Evolutionary conservation across 2,113 vertebrate species (phyloP).

Genomic region (Eidolon helvum): DNA sequence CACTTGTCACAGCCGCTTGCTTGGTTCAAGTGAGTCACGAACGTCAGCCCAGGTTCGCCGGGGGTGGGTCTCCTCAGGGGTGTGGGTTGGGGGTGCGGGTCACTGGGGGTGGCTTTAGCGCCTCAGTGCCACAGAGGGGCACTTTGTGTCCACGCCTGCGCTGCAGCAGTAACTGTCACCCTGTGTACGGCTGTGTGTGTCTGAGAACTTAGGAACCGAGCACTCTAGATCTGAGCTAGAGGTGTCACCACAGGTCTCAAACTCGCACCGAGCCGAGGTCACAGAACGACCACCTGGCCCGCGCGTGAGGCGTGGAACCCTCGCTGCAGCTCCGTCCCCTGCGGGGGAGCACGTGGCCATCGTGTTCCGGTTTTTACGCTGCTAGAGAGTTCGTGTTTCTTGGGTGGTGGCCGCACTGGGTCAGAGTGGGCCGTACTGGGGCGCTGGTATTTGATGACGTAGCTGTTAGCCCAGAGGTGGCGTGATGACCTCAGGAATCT

Average conservation of each 20-base stretch:
- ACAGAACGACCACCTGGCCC: background rate
- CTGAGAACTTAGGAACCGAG: background rate
- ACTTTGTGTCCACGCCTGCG: background rate
- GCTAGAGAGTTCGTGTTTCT: too few species aligned
- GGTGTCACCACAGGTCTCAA: background rate
- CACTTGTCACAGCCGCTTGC: background rate
- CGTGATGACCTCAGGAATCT: too few species aligned
- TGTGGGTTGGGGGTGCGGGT: background rate
- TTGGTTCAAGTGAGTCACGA: background rate
- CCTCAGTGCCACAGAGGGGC: fast-evolving
- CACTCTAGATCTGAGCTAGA: background rate
- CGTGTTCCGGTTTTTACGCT: too few species aligned
- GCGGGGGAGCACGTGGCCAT: background rate
- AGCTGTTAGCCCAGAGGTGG: too few species aligned
- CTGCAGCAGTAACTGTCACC: background rate
- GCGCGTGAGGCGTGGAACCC: background rate
- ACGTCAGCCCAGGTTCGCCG: background rate
- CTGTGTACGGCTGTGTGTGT: background rate
- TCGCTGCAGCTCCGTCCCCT: background rate
- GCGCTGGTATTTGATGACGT: fast-evolving
- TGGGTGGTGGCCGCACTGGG: too few species aligned
- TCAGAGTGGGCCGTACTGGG: too few species aligned
- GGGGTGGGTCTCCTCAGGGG: background rate
- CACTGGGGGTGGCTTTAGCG: background rate
- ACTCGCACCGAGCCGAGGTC: background rate